These are phyloP conservation scores for Pristionchus japonicus DNA, from an alignment of 2,888 invertebrate species.

Conservation along the genomic window DNA sequence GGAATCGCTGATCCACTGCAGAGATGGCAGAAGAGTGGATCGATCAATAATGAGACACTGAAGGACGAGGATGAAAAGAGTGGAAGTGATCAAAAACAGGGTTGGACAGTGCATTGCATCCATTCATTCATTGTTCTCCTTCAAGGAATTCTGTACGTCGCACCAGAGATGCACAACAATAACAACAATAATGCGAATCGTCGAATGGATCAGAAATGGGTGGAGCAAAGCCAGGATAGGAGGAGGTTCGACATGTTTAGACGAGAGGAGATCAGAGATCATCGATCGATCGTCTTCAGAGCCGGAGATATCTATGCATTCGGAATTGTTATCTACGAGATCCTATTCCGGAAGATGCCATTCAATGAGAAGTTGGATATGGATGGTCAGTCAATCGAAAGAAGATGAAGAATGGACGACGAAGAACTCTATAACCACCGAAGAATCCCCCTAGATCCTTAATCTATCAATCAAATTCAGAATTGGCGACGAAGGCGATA, in stretches of 20 bases:
- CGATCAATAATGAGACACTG: conserved; percentile 55
- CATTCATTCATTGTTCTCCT: background rate
- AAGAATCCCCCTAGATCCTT: background rate
- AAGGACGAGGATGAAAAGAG: conserved; percentile 58
- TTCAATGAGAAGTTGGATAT: conserved; percentile 58
- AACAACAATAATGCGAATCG: conserved; percentile 51
- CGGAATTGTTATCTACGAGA: conserved; percentile 64
- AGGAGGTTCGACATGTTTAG: conserved; percentile 31
- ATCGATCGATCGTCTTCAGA: conserved; percentile 44
- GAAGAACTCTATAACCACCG: background rate
- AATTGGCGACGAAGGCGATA: conserved; percentile 57
- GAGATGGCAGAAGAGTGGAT: conserved; percentile 61
- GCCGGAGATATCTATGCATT: conserved; percentile 61
- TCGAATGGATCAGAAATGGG: conserved; percentile 48
- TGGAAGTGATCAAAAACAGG: conserved; percentile 45
- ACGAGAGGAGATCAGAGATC: conserved; percentile 26
- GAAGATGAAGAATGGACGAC: background rate
- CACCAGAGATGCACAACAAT: conserved; percentile 56
- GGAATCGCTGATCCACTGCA: conserved; percentile 56
- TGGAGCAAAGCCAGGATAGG: conserved; percentile 40
- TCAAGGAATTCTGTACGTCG: conserved; percentile 56
- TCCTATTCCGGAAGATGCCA: conserved; percentile 66
- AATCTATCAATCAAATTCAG: conserved; percentile 37
- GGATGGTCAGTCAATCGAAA: conserved; percentile 33
- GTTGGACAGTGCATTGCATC: background rate